These are phyloP conservation scores for Malurus splendens DNA, from an alignment of 2,797 vertebrate species.

Conservation along the genomic window DNA sequence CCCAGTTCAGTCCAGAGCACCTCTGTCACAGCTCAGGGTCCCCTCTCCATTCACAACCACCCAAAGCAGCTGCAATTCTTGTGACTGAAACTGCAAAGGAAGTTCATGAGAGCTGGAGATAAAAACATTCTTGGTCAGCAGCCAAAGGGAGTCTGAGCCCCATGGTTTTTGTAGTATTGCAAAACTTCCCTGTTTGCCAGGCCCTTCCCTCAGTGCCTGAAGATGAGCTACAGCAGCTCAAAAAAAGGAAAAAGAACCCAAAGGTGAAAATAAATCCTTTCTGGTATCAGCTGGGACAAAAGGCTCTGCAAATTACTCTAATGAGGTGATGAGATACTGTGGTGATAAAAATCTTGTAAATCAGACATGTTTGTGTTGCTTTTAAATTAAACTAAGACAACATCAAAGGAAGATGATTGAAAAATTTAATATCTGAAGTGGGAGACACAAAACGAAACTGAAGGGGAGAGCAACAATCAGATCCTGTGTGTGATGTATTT, in stretches of 20 bases:
- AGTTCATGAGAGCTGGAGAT: not conserved
- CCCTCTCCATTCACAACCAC: not conserved
- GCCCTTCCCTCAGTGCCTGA: not conserved
- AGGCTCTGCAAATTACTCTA: not conserved
- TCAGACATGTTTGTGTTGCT: not conserved
- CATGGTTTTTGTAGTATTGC: not conserved
- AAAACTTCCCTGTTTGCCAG: not conserved
- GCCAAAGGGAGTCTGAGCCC: not conserved
- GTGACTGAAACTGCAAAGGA: not conserved
- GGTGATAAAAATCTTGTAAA: conserved; percentile 10
- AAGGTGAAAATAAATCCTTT: not conserved
- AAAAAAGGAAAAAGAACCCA: not conserved
- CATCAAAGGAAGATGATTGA: not conserved
- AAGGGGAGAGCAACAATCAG: not conserved
- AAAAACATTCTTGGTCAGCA: conserved; percentile 1
- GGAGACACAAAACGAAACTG: not conserved
- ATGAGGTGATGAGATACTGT: not conserved
- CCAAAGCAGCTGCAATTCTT: not conserved
- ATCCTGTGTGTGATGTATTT: not conserved
- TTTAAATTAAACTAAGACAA: conserved; percentile 1
- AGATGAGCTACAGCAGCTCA: not conserved
- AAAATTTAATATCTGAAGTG: conserved; percentile 2
- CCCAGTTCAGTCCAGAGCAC: not conserved
- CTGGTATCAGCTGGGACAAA: not conserved
- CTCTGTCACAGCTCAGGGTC: not conserved